Evolutionary conservation across 2,797 vertebrate species (phyloP).

Genomic region (Pterois miles): DNA sequence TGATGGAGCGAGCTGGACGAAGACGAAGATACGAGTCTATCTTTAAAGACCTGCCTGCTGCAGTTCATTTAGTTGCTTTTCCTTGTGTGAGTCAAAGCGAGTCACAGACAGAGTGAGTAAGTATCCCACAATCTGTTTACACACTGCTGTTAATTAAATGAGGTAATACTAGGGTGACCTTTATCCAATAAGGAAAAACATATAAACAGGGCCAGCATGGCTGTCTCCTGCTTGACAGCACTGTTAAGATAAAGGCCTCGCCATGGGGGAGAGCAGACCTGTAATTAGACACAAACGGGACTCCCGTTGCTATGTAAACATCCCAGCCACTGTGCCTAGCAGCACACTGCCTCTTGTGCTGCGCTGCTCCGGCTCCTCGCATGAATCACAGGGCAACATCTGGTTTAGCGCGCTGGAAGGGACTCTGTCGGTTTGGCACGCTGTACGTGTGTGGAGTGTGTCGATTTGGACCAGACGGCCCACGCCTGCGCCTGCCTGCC

Average conservation of each 20-base stretch:
- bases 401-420: conserved; percentile 76
- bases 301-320: conserved; percentile 85
- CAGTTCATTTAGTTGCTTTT: neutral
- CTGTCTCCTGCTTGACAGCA: conserved; percentile 44
- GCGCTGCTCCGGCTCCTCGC: conserved; percentile 37
- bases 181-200: conserved; percentile 24
- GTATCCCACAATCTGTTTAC: conserved; percentile 5
- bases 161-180: conserved; percentile 18
- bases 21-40: conserved; percentile 21
- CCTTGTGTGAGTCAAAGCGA: neutral
- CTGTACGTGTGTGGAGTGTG: conserved; percentile 75
- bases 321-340: conserved; percentile 62
- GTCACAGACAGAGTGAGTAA: neutral
- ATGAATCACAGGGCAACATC: conserved; percentile 81
- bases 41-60: conserved; percentile 15
- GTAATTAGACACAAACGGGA: conserved; percentile 77
- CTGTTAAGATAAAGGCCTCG: conserved; percentile 68
- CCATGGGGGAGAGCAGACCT: conserved; percentile 62
- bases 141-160: conserved; percentile 44
- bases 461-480: conserved; percentile 71
- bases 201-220: conserved; percentile 24
- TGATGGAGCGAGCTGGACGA: neutral
- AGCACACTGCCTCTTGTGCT: conserved; percentile 49
- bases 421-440: conserved; percentile 72
- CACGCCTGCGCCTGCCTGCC: conserved; percentile 44